Base-by-base conservation (phyloP, 1,140 invertebrate species). In the Probaryconus sp. region DNA sequence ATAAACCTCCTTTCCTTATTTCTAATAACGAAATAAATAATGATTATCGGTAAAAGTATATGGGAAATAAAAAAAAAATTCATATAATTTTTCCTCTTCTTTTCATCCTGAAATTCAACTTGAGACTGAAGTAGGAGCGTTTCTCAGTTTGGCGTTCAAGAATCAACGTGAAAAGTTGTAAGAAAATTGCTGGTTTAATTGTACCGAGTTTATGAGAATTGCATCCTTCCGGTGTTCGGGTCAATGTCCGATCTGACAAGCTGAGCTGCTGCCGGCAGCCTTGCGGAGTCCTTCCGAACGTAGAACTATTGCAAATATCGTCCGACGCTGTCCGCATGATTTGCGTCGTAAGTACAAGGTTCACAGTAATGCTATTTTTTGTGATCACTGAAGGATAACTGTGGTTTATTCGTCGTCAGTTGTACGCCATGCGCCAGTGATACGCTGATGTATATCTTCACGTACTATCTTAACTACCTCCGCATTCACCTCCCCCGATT, bases 291-390 rank as follows among this genome's bases (percentile, higher is more conserved):
- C 72, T 69, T 65, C 53, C 55, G 65, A 68, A 76, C 37, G 56
- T 38, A 10, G 13, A 10, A 35, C 33, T 40, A 6, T 55, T 20
- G 48, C 63, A 24, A 75, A 75, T 65, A 64, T 75, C 42, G 48
- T 50, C 55, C 33, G 38, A 13, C 26, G 38, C 60, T 75, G 65
- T 75, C 61, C 73, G 67, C 73, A 76, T 76, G 67, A 76, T 76
- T 76, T 76, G 73, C 73, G 67, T 70, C 67, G 61, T 76, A 76
- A 76, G 65, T 76, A 76, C 67, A 56, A 76, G 72, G 67, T 70
- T 76, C 67, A 70, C 61, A 61, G 51, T 13, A 35, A 40, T 28
- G 38, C 6, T n/a, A 50, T 37, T 76, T 76, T 70, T 76, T 38
- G 48, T 61, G 73, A 76, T 76, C 55, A 17, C 53, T 48, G 20